phyloP scores from a whole-genome alignment of 2,113 vertebrate species.

The Pseudorectes ferrugineus region DNA sequence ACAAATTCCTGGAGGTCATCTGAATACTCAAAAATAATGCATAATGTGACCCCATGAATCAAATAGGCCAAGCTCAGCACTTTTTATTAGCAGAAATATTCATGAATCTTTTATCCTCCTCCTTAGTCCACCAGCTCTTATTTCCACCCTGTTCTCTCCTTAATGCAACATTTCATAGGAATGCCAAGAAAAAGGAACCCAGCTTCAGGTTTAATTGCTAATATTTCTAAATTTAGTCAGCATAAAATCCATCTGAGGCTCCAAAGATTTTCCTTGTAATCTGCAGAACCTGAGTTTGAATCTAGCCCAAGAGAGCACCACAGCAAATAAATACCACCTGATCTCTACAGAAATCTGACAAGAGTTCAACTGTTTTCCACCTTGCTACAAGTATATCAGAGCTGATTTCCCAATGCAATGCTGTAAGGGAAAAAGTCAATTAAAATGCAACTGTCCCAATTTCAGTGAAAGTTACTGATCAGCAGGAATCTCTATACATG shows the following conservation, averaged over 20 bases:
- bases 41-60: slow-evolving; percentile 50
- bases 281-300: slow-evolving; percentile 60
- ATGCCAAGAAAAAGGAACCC: slow-evolving; percentile 58
- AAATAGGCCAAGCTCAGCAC: slow-evolving; percentile 63
- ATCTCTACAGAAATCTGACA: slow-evolving; percentile 59
- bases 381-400: slow-evolving; percentile 37
- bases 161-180: slow-evolving; percentile 68
- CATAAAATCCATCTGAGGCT: slow-evolving; percentile 46
- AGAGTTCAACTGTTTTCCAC: slow-evolving; percentile 64
- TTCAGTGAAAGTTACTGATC: slow-evolving; percentile 63
- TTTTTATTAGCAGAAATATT: slow-evolving; percentile 65
- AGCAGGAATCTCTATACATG: slow-evolving; percentile 50
- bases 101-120: slow-evolving; percentile 65
- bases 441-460: slow-evolving; percentile 73
- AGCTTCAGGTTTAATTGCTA: slow-evolving; percentile 58
- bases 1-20: slow-evolving; percentile 58
- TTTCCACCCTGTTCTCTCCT: slow-evolving; percentile 45
- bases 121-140: slow-evolving; percentile 49
- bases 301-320: slow-evolving; percentile 46
- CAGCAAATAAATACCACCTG: slow-evolving; percentile 71
- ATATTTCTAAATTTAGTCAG: slow-evolving; percentile 72
- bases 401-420: slow-evolving; percentile 49
- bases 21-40: slow-evolving; percentile 61
- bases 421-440: slow-evolving; percentile 63
- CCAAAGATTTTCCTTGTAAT: slow-evolving; percentile 40